These are phyloP conservation scores for Conus canariensis DNA, from an alignment of 2,888 invertebrate genomes.

Conservation along the genomic window DNA sequence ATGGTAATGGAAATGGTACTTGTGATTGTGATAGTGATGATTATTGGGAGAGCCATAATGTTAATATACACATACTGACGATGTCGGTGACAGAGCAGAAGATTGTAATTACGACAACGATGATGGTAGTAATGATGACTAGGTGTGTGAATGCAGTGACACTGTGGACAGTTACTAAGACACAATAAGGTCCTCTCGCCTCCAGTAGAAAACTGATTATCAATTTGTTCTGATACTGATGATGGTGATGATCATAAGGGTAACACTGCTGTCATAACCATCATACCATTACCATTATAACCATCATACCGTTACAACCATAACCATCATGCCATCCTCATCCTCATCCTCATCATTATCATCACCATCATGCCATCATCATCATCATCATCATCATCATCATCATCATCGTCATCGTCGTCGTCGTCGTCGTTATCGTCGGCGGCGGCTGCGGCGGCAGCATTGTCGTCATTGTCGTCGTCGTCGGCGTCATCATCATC, in stretches of 20 bases:
- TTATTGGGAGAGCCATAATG: too few relatives aligned
- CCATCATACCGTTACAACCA: neutral
- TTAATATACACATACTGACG: too few relatives aligned
- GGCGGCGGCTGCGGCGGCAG: too few relatives aligned
- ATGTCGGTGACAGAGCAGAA: too few relatives aligned
- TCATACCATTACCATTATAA: neutral
- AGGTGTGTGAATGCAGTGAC: slow-evolving; percentile 73
- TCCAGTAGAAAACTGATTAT: slow-evolving; percentile 82
- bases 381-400: neutral
- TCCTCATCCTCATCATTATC: neutral
- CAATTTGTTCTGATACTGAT: too few relatives aligned
- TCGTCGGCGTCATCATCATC: too few relatives aligned
- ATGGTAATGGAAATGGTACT: too few relatives aligned
- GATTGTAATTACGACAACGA: too few relatives aligned
- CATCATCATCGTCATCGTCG: neutral
- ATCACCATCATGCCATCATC: neutral
- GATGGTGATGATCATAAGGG: too few relatives aligned
- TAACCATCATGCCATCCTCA: neutral
- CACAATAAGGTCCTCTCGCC: slow-evolving; percentile 86
- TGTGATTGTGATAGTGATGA: too few relatives aligned
- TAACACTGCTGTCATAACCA: neutral
- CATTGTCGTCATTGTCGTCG: too few relatives aligned
- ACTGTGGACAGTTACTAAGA: slow-evolving; percentile 71
- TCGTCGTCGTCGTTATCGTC: neutral
- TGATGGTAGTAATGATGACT: slow-evolving; percentile 50